phyloP scores from a whole-genome alignment of 1,140 invertebrate species.

The Drosophila pseudoananassae region DNA sequence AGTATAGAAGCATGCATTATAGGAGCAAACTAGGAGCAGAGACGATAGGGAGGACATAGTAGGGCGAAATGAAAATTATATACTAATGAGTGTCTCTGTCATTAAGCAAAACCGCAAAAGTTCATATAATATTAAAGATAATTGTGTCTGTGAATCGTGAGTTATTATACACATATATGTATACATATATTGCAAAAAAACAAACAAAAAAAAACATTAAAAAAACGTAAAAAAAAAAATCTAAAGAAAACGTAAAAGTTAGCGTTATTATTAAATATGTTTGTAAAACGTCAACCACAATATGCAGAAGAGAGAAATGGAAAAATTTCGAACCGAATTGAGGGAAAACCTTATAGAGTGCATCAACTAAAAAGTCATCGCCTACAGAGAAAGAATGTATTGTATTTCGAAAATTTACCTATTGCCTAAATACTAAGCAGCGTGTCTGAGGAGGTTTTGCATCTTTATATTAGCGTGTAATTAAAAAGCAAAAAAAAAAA shows the following conservation, averaged over 20 bases:
- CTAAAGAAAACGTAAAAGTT: conserved; percentile 44
- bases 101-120: conserved; percentile 46
- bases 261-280: conserved; percentile 76
- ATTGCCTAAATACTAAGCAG: conserved; percentile 70
- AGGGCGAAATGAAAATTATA: conserved; percentile 10
- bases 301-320: conserved; percentile 17
- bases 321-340: conserved; percentile 1
- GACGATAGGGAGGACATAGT: neutral
- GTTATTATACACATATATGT: conserved; percentile 68
- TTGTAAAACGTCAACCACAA: conserved; percentile 56
- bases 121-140: conserved; percentile 58
- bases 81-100: conserved; percentile 33
- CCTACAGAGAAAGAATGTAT: conserved; percentile 19
- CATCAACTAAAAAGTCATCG: conserved; percentile 46
- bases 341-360: conserved; percentile 23
- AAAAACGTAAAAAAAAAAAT: conserved; percentile 28
- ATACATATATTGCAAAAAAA: conserved; percentile 45
- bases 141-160: conserved; percentile 79
- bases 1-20: conserved; percentile 67
- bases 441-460: conserved; percentile 78
- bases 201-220: conserved; percentile 4
- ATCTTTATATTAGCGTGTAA: conserved; percentile 82
- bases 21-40: conserved; percentile 52
- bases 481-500: conserved; percentile 49
- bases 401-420: conserved; percentile 40